Base-by-base conservation (phyloP, 2,797 vertebrate species). In the Falco rusticolus region DNA sequence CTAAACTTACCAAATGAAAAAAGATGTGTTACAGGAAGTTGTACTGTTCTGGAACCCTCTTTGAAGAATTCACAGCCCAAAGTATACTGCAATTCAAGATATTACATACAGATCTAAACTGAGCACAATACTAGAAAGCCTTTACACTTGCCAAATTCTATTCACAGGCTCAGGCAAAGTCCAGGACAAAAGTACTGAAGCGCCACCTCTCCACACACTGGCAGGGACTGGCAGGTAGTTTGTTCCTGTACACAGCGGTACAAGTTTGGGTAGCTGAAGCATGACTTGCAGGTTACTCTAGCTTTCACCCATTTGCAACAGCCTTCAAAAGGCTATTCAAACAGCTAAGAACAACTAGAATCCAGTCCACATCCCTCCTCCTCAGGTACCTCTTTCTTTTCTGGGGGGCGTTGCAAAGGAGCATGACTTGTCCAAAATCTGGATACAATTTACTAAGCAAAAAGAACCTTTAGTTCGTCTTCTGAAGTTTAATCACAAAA, bases 11-110 rank as follows among this genome's bases (percentile, higher is more conserved):
- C 99, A 16, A 99, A 98, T 75, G 99, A 99, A 86, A 99, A 97
- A 51, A 99, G 98, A 80, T 99, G 98, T 5, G 99, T 98, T 61
- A 99, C 98, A 48, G 98, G 96, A 34, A 99, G 95, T 9, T 98
- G 97, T 51, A 98, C 43, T 29, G 97, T 98, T 97, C 98, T 98
- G 78, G 98, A 98, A 56, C 98, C 98, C 92, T 98, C 98, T 90
- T 97, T 97, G 97, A 99, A 99, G 98, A 99, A 99, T 97, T 99
- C 99, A 90, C 99, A 99, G 93, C 99, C 98, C 97, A 99, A 97
- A 45, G 97, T 98, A 98, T 99, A 99, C 99, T 99, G 98, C 66
- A 97, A 95, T 80, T 93, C 53, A 93, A 86, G 95, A 93, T 37
- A 94, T 66, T 41, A 93, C 74, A 87, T n/a, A 87, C 37, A 93